These are phyloP conservation scores for Phalloptychus januarius DNA, from an alignment of 2,797 vertebrate species.

Conservation along the genomic window DNA sequence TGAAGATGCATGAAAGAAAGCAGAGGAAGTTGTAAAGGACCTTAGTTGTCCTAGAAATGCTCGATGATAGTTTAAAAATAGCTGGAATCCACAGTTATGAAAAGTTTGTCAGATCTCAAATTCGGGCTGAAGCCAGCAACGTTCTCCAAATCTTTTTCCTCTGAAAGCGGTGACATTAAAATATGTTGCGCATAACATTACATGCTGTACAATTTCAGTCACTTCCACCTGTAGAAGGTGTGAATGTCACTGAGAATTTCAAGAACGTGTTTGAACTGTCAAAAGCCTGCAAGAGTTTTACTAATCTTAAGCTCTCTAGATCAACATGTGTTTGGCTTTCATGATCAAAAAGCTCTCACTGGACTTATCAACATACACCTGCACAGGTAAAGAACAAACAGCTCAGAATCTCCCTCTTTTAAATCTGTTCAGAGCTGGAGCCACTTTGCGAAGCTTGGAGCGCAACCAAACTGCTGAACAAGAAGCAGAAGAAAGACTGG, in stretches of 20 bases:
- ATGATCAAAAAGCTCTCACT: not conserved
- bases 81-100: constrained; percentile 53
- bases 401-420: not conserved
- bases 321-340: not conserved
- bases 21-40: constrained; percentile 46
- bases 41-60: constrained; percentile 73
- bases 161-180: not conserved
- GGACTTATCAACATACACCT: not conserved
- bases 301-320: not conserved
- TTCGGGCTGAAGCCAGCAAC: constrained; percentile 10
- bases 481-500: not conserved
- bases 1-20: constrained; percentile 53
- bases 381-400: not conserved
- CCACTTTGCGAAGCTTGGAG: not conserved
- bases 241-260: not conserved
- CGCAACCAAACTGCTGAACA: not conserved
- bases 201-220: not conserved
- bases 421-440: not conserved
- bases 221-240: not conserved
- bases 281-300: not conserved
- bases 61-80: constrained; percentile 71
- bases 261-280: not conserved
- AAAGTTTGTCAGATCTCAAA: constrained; percentile 53
- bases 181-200: not conserved
- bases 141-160: not conserved